Evolutionary conservation across 1,140 invertebrate species (phyloP).

Genomic region (Centruroides vittatus): DNA sequence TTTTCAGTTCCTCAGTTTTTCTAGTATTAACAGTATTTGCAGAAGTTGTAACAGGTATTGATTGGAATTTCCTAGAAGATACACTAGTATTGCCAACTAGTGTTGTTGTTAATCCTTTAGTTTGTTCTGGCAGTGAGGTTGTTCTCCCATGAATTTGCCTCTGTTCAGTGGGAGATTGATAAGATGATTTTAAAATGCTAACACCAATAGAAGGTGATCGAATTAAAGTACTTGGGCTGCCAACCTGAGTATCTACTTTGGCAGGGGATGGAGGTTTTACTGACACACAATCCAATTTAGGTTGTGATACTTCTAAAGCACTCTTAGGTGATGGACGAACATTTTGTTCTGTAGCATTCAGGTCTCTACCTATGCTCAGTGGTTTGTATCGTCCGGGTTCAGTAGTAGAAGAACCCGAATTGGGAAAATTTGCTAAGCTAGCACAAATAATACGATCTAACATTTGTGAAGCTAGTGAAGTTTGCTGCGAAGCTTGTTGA

Average conservation of each 20-base stretch:
- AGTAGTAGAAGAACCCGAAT: constrained; percentile 10
- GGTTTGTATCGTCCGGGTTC: not conserved
- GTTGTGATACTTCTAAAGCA: not conserved
- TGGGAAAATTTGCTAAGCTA: constrained; percentile 18
- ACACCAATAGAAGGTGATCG: not conserved
- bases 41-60: not conserved
- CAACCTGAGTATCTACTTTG: not conserved
- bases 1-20: not conserved
- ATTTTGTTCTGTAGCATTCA: not conserved
- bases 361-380: not conserved
- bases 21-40: not conserved
- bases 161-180: not conserved
- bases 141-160: not conserved
- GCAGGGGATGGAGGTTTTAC: not conserved
- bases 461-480: constrained; percentile 1
- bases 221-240: not conserved
- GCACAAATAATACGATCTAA: constrained; percentile 18
- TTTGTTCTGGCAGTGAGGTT: not conserved
- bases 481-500: no score
- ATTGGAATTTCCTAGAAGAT: not conserved
- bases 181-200: not conserved
- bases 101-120: not conserved
- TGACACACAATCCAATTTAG: not conserved
- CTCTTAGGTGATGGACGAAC: no score
- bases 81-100: not conserved